Conservation (phyloP, 23 tunicate genomes). For the Corella eumyota region DNA sequence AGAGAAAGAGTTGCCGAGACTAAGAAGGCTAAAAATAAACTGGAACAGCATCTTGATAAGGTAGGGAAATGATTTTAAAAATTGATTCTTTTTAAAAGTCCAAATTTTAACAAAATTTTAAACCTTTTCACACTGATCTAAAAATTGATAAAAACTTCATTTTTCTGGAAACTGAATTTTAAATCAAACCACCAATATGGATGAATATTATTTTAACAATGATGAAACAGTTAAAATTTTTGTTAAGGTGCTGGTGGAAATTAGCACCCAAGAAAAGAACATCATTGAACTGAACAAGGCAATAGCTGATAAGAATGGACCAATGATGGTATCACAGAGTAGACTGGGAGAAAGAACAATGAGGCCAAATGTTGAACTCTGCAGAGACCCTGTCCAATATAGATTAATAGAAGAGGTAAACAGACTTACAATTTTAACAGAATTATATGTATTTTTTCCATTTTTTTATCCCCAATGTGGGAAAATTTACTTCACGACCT, state of each 20-base stretch:
- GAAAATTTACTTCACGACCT: too few relatives aligned
- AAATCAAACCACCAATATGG: too few relatives aligned
- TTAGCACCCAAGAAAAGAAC: slow-evolving; percentile 81
- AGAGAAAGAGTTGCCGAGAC: slow-evolving; percentile 63
- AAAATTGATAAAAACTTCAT: too few relatives aligned
- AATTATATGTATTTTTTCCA: neutral
- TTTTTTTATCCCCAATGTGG: too few relatives aligned
- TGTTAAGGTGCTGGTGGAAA: slow-evolving; percentile 67
- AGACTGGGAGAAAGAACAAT: slow-evolving; percentile 58
- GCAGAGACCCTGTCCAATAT: slow-evolving; percentile 92
- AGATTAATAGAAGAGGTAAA: slow-evolving; percentile 68
- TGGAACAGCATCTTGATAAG: slow-evolving; percentile 87
- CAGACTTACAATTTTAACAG: too few relatives aligned
- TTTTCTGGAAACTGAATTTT: too few relatives aligned
- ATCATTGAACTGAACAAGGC: slow-evolving; percentile 79
- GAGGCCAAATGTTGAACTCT: slow-evolving; percentile 87
- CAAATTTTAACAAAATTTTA: too few relatives aligned
- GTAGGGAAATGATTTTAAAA: slow-evolving; percentile 15
- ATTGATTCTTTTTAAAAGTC: neutral
- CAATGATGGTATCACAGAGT: slow-evolving; percentile 95
- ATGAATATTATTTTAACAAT: neutral
- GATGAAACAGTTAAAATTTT: too few relatives aligned
- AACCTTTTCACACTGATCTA: too few relatives aligned
- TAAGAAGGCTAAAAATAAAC: slow-evolving; percentile 68
- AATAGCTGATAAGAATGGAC: slow-evolving; percentile 72